Percentiles rank a stretch among this genome's conserved stretches.
These are phyloP conservation scores for Hesperophylax magnus DNA, from an alignment of 1,140 invertebrate species.

Conservation along the genomic window DNA sequence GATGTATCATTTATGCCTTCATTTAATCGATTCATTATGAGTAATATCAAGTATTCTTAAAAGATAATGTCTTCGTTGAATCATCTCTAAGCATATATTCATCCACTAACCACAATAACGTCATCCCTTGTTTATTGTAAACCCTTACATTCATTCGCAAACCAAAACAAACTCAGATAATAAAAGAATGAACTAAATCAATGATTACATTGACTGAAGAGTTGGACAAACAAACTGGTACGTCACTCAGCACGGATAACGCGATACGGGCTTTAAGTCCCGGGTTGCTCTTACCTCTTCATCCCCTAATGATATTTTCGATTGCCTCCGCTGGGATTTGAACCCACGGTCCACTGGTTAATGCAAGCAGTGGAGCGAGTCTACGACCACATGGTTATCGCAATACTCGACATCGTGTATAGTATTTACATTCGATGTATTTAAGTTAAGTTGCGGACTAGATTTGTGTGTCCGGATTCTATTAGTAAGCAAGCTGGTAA, in stretches of 20 bases:
- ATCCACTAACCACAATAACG: no score
- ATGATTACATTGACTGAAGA: conserved; percentile 17
- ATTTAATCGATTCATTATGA: no score
- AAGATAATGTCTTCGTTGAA: background rate
- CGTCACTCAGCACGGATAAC: background rate
- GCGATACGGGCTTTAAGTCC: background rate
- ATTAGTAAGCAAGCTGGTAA: no score
- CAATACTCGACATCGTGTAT: background rate
- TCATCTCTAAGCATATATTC: background rate
- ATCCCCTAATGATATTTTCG: conserved; percentile 52
- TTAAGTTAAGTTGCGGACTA: background rate
- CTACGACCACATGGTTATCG: conserved; percentile 47
- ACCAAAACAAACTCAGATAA: background rate
- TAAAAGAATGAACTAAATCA: background rate
- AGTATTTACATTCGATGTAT: background rate
- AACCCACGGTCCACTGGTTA: conserved; percentile 39
- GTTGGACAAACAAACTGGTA: background rate
- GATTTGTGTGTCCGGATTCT: no score
- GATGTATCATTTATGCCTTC: no score
- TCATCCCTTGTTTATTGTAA: background rate
- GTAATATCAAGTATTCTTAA: no score
- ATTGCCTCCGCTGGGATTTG: conserved; percentile 53
- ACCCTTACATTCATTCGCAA: background rate
- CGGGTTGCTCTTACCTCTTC: background rate
- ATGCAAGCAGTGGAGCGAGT: conserved; percentile 49